Evolutionary conservation across 1,140 invertebrate species (phyloP).

Genomic region (Drosophila parvula): DNA sequence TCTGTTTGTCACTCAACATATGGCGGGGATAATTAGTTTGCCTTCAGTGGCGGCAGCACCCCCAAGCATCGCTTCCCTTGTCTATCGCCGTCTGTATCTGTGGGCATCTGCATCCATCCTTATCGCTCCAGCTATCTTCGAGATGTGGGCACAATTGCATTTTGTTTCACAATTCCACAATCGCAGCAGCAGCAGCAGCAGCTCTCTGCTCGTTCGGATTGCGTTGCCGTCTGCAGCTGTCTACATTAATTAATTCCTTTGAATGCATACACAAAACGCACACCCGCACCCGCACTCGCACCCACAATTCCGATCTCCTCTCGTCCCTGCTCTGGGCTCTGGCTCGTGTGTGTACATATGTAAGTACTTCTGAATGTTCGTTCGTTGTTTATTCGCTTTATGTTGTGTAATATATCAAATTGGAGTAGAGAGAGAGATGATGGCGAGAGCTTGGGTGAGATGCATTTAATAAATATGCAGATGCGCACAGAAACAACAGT

Average conservation of each 20-base stretch:
- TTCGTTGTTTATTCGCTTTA: conserved; percentile 47
- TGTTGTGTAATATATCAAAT: conserved; percentile 63
- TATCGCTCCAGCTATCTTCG: conserved; percentile 42
- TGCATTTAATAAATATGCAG: conserved; percentile 66
- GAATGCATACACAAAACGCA: conserved; percentile 43
- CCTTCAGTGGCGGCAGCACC: conserved; percentile 31
- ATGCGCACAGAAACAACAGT: conserved; percentile 27
- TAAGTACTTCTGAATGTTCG: conserved; percentile 33
- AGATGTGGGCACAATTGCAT: conserved; percentile 52
- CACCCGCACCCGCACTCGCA: conserved; percentile 21
- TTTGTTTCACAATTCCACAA: conserved; percentile 56
- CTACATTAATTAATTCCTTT: conserved; percentile 75
- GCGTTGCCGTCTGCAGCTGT: conserved; percentile 56
- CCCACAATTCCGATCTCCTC: conserved; percentile 24
- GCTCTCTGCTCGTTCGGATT: conserved; percentile 28
- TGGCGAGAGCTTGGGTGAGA: conserved; percentile 37
- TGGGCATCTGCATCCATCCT: conserved; percentile 11
- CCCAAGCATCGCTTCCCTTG: conserved; percentile 20
- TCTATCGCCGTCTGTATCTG: conserved; percentile 4
- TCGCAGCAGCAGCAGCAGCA: conserved; percentile 19
- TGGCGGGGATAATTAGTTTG: conserved; percentile 53
- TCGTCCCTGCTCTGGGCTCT: conserved; percentile 11
- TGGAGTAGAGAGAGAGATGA: conserved; percentile 40
- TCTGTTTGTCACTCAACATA: conserved; percentile 52
- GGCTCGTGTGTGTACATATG: conserved; percentile 31